phyloP scores from a whole-genome alignment of 2,888 invertebrate genomes.

The Tholera decimalis region DNA sequence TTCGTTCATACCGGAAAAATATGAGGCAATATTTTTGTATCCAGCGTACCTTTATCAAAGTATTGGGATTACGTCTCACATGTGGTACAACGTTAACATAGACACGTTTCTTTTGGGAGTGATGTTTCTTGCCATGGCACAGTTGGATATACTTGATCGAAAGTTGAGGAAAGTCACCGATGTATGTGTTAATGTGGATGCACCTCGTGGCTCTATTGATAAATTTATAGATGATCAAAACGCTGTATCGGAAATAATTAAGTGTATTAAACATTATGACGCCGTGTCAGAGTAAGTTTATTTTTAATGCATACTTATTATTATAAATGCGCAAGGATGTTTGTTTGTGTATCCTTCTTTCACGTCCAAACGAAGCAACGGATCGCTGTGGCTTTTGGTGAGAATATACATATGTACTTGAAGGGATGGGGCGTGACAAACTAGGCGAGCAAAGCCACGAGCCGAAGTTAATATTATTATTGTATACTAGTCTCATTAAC shows the following conservation, averaged over 20 bases:
- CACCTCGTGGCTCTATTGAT: conserved; percentile 17
- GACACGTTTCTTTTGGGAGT: conserved; percentile 80
- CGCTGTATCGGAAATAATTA: conserved; percentile 68
- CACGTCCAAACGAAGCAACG: too few relatives aligned
- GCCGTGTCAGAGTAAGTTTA: conserved; percentile 75
- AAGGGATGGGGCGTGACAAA: too few relatives aligned
- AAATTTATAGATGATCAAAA: conserved; percentile 51
- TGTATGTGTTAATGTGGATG: conserved; percentile 26
- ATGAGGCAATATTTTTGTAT: conserved; percentile 70
- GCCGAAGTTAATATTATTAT: too few relatives aligned
- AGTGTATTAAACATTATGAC: conserved; percentile 75
- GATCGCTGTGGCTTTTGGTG: too few relatives aligned
- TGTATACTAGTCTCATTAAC: too few relatives aligned
- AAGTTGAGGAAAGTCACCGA: conserved; percentile 72
- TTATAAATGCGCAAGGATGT: too few relatives aligned
- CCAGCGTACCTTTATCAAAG: conserved; percentile 78
- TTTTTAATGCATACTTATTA: too few relatives aligned
- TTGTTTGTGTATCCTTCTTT: too few relatives aligned
- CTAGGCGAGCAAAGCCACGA: too few relatives aligned
- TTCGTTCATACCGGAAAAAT: conserved; percentile 74
- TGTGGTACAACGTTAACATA: conserved; percentile 76
- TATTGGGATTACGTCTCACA: conserved; percentile 74
- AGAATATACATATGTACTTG: too few relatives aligned
- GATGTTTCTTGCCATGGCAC: conserved; percentile 77
- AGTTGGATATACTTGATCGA: conserved; percentile 76